Conservation (phyloP, 2,888 invertebrate genomes). For the Stenoptilia bipunctidactyla region DNA sequence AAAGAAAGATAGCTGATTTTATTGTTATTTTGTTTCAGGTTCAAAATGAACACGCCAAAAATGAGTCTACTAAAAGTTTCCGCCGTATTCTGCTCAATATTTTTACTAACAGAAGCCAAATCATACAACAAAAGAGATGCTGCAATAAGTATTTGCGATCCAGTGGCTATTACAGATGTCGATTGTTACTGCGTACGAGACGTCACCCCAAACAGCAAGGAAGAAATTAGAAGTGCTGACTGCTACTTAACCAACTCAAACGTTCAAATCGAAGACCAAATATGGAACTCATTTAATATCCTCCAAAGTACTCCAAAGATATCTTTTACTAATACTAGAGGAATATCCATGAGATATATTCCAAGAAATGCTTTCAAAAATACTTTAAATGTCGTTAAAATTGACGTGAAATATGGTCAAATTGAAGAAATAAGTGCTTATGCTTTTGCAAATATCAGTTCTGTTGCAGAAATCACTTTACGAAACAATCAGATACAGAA, state of each 20-base stretch:
- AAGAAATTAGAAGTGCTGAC: slow-evolving; percentile 63
- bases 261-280: slow-evolving; percentile 68
- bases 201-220: slow-evolving; percentile 38
- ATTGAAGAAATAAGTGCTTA: slow-evolving; percentile 75
- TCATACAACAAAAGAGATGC: slow-evolving; percentile 35
- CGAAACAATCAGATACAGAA: slow-evolving; percentile 76
- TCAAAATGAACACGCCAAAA: slow-evolving; percentile 24
- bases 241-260: slow-evolving; percentile 77
- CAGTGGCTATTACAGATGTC: slow-evolving; percentile 38
- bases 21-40: too few relatives aligned
- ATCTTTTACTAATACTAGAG: slow-evolving; percentile 75
- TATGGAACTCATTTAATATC: slow-evolving; percentile 76
- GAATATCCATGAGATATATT: slow-evolving; percentile 74
- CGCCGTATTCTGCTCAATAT: slow-evolving; percentile 26
- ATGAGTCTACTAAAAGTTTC: slow-evolving; percentile 41
- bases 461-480: slow-evolving; percentile 74
- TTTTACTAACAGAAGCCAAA: slow-evolving; percentile 35
- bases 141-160: slow-evolving; percentile 33
- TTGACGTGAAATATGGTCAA: slow-evolving; percentile 78
- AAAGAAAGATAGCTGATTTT: too few relatives aligned
- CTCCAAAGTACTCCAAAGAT: slow-evolving; percentile 74
- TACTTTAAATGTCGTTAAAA: slow-evolving; percentile 61
- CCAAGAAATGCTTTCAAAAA: slow-evolving; percentile 75
- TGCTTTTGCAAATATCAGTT: slow-evolving; percentile 79
- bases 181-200: slow-evolving; percentile 45